phyloP scores from a whole-genome alignment of 2,888 invertebrate genomes.

The Ichneumoninae sp. region DNA sequence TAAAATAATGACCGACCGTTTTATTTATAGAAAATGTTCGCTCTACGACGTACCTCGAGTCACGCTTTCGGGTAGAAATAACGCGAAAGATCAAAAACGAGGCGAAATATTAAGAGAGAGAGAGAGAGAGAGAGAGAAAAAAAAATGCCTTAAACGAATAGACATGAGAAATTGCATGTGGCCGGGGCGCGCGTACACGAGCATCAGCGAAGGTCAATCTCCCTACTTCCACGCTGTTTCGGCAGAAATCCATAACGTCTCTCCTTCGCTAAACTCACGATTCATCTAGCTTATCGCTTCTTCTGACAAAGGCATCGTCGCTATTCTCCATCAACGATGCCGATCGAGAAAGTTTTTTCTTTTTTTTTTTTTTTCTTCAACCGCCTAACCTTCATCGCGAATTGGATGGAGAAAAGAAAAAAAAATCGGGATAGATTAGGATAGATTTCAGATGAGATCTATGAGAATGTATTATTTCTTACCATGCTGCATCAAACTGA shows the following conservation, averaged over 20 bases:
- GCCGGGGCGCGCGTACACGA: constrained; percentile 2
- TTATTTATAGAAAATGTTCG: constrained; percentile 79
- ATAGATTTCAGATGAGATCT: neutral
- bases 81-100: neutral
- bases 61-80: constrained; percentile 21
- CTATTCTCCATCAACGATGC: neutral
- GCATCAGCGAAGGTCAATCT: constrained; percentile 72
- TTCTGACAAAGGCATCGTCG: constrained; percentile 10
- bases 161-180: constrained; percentile 52
- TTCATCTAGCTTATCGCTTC: neutral
- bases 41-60: constrained; percentile 44
- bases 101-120: neutral
- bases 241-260: constrained; percentile 42
- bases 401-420: neutral
- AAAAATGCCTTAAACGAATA: constrained; percentile 70
- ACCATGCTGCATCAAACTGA: neutral
- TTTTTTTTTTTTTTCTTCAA: neutral
- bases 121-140: constrained; percentile 43
- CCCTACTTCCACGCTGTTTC: constrained; percentile 66
- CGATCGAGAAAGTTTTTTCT: neutral
- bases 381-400: neutral
- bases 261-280: constrained; percentile 40
- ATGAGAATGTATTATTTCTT: neutral
- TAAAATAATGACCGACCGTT: constrained; percentile 79
- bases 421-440: neutral